Conservation (phyloP, 2,113 vertebrate genomes). For the Phaethornis superciliosus region DNA sequence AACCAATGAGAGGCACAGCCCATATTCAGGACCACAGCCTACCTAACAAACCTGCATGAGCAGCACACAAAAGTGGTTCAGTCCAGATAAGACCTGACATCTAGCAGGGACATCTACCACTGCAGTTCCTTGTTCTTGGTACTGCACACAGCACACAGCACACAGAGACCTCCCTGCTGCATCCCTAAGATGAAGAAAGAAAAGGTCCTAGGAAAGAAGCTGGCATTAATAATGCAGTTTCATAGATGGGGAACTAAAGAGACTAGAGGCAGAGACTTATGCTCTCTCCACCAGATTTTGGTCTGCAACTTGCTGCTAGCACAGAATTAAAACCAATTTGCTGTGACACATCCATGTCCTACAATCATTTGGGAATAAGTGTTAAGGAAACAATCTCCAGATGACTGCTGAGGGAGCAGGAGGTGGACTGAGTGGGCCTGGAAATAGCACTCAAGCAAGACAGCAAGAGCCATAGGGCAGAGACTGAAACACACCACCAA, state of each 20-base stretch:
- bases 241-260: background rate
- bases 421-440: background rate
- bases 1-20: background rate
- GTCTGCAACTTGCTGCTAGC: constrained; percentile 25
- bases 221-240: background rate
- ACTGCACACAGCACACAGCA: background rate
- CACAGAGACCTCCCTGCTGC: background rate
- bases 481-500: background rate
- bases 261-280: background rate
- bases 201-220: background rate
- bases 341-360: constrained; percentile 30
- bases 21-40: background rate
- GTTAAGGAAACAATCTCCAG: background rate
- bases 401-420: background rate
- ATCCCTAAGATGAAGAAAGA: background rate
- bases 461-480: background rate
- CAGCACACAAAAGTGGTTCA: background rate
- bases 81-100: background rate
- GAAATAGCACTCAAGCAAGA: background rate
- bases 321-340: constrained; percentile 40
- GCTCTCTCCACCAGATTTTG: background rate
- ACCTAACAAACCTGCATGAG: background rate
- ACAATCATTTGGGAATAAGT: constrained; percentile 5
- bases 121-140: constrained; percentile 1
- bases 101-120: constrained; percentile 17